Evolutionary conservation across 1,140 invertebrate species (phyloP).

Genomic region (Aricia agestis): DNA sequence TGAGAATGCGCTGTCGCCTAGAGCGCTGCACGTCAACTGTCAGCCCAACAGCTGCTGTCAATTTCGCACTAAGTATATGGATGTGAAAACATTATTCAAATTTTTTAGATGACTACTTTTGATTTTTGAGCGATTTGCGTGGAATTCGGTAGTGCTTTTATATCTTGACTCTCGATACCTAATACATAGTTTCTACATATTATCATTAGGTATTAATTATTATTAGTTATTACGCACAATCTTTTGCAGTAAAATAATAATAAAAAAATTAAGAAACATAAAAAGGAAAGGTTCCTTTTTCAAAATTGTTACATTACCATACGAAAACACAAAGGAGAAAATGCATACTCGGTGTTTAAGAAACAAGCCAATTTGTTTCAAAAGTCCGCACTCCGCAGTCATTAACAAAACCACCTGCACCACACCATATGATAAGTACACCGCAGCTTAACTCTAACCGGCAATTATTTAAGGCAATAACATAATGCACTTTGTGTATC

Average conservation of each 20-base stretch:
- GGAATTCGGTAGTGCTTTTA: no score
- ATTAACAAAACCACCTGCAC: slow-evolving; percentile 10
- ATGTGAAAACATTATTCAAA: slow-evolving; percentile 1
- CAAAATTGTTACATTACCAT: background rate
- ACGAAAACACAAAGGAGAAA: slow-evolving; percentile 1
- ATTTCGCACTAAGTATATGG: slow-evolving; percentile 12
- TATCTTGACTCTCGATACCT: no score
- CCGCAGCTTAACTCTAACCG: background rate
- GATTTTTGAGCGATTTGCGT: no score
- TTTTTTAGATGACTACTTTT: background rate
- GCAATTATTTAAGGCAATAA: slow-evolving; percentile 6
- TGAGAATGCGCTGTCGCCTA: slow-evolving; percentile 5
- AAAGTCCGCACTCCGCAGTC: slow-evolving; percentile 5
- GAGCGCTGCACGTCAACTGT: slow-evolving; percentile 12
- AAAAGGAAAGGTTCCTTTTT: background rate
- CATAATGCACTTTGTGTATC: slow-evolving; percentile 1
- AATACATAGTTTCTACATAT: no score
- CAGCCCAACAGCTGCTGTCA: slow-evolving; percentile 11
- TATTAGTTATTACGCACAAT: no score
- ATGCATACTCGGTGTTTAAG: background rate
- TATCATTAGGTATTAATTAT: no score
- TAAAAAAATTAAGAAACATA: no score
- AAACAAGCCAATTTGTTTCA: slow-evolving; percentile 9
- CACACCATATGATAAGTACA: slow-evolving; percentile 6
- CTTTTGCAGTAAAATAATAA: no score